Conservation (phyloP, 2,888 invertebrate species). For the Sarcophaga caerulescens region DNA sequence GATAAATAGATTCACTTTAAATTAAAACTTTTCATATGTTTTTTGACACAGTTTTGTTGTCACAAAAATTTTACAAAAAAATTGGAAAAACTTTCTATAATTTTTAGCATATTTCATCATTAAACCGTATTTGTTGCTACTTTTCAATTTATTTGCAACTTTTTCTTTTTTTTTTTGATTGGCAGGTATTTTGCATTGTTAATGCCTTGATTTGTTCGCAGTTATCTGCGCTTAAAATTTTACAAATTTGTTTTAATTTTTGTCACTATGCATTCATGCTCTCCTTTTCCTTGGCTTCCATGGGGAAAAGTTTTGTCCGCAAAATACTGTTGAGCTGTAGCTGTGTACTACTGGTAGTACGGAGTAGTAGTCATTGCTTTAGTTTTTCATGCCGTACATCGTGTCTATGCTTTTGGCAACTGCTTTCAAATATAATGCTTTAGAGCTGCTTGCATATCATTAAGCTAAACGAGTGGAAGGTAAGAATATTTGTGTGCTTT, state of each 20-base stretch:
- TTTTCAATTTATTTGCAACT: slow-evolving; percentile 36
- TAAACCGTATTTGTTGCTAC: slow-evolving; percentile 17
- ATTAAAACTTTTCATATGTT: background rate
- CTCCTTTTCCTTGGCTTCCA: background rate
- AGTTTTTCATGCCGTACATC: background rate
- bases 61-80: background rate
- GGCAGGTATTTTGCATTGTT: slow-evolving; percentile 11
- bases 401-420: slow-evolving; percentile 24
- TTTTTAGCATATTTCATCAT: slow-evolving; percentile 47
- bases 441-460: slow-evolving; percentile 50
- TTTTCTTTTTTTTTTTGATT: background rate
- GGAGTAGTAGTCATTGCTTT: no score
- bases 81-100: background rate
- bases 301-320: slow-evolving; percentile 31
- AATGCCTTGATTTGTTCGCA: slow-evolving; percentile 52
- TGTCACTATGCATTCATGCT: background rate
- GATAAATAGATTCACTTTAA: background rate
- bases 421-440: slow-evolving; percentile 6
- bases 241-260: slow-evolving; percentile 25
- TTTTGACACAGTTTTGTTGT: slow-evolving; percentile 13
- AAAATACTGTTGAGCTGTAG: slow-evolving; percentile 30
- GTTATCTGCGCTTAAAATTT: slow-evolving; percentile 39
- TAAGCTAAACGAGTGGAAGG: slow-evolving; percentile 19
- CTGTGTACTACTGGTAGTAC: background rate
- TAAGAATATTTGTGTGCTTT: slow-evolving; percentile 6